Conservation (phyloP, 1,140 invertebrate species). For the Heliconius melpomene region DNA sequence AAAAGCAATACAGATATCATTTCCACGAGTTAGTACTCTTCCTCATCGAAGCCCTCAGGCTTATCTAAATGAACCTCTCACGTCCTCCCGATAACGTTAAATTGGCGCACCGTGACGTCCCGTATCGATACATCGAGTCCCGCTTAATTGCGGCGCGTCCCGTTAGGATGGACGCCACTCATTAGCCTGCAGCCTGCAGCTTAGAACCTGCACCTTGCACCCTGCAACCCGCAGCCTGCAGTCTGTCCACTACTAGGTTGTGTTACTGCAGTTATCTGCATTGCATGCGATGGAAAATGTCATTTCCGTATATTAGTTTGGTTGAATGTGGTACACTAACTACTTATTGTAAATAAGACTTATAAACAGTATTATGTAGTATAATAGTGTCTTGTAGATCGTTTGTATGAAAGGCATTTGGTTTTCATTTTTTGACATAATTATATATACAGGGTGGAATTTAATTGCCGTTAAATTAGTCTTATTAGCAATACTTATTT, state of each 20-base stretch:
- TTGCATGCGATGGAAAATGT: neutral
- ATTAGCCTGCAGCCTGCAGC: conserved; percentile 28
- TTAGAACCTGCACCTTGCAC: neutral
- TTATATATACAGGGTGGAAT: too few relatives aligned
- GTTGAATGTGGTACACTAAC: neutral
- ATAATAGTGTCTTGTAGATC: neutral
- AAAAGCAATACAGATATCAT: neutral
- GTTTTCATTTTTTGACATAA: too few relatives aligned
- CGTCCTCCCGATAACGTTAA: conserved; percentile 45
- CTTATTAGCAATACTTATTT: too few relatives aligned
- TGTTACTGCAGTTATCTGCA: neutral
- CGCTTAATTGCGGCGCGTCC: conserved; percentile 44
- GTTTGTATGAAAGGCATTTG: too few relatives aligned
- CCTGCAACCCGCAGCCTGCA: neutral
- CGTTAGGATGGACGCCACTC: conserved; percentile 34
- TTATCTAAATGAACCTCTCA: conserved; percentile 48
- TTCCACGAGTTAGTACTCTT: conserved; percentile 6
- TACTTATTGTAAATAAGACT: too few relatives aligned
- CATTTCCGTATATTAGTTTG: conserved; percentile 4
- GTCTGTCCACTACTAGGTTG: neutral
- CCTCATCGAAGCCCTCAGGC: conserved; percentile 20
- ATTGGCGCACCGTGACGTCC: conserved; percentile 48
- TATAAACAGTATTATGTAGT: neutral
- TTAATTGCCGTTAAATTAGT: too few relatives aligned
- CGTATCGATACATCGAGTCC: conserved; percentile 39